Evolutionary conservation across 2,113 vertebrate species (phyloP).

Genomic region (Mus spicilegus): DNA sequence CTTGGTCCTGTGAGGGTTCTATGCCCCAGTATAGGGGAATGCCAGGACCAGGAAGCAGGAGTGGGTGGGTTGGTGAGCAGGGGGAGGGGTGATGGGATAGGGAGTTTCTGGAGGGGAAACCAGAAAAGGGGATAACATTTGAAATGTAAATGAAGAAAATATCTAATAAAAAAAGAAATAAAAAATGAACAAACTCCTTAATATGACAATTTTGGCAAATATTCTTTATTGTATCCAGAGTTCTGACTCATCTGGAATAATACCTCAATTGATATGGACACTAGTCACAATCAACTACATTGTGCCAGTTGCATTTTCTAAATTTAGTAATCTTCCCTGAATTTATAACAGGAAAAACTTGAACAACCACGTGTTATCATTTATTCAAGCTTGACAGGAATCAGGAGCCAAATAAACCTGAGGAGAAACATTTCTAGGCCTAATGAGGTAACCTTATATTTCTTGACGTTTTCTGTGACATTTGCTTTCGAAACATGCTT

Average conservation of each 20-base stretch:
- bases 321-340: constrained; percentile 63
- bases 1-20: too few species aligned
- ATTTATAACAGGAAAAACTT: constrained; percentile 68
- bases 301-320: constrained; percentile 73
- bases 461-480: constrained; percentile 81
- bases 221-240: constrained; percentile 52
- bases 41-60: too few species aligned
- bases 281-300: constrained; percentile 48
- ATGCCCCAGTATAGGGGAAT: too few species aligned
- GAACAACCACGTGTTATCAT: constrained; percentile 75
- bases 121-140: too few species aligned
- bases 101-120: too few species aligned
- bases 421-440: constrained; percentile 78
- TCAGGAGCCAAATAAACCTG: constrained; percentile 77
- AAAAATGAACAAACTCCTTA: constrained; percentile 38
- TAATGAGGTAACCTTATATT: constrained; percentile 74
- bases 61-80: too few species aligned
- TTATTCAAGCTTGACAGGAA: constrained; percentile 78
- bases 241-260: constrained; percentile 58
- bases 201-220: constrained; percentile 30
- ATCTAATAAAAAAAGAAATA: background rate
- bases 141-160: too few species aligned
- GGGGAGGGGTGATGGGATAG: too few species aligned
- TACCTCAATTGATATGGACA: constrained; percentile 58
- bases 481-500: constrained; percentile 82